Evolutionary conservation across 2,797 vertebrate genomes (phyloP).

Genomic region (Microhierax caerulescens): DNA sequence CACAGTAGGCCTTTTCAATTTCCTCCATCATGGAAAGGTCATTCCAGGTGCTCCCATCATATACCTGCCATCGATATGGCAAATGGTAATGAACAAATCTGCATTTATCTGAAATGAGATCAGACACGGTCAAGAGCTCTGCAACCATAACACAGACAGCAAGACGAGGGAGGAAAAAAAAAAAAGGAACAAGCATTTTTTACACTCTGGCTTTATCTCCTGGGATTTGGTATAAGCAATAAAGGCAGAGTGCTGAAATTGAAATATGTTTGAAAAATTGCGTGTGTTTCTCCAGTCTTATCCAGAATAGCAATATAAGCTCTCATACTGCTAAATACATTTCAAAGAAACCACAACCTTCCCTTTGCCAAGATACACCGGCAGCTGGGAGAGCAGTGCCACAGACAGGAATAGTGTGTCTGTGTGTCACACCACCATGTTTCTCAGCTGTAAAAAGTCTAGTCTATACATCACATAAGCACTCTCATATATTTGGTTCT

Average conservation of each 20-base stretch:
- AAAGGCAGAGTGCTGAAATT: not conserved
- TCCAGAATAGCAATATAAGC: not conserved
- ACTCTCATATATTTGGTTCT: not conserved
- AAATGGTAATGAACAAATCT: constrained; percentile 82
- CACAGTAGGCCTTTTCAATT: constrained; percentile 86
- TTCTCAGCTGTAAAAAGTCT: not conserved
- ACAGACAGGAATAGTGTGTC: not conserved
- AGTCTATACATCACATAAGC: not conserved
- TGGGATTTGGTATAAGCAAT: not conserved
- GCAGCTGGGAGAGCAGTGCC: not conserved
- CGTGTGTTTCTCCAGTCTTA: not conserved
- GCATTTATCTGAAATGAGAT: constrained; percentile 80
- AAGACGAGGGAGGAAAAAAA: not conserved
- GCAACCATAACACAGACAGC: not conserved
- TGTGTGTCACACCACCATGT: not conserved
- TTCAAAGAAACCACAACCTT: not conserved
- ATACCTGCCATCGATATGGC: constrained; percentile 90
- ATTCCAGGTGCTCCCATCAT: constrained; percentile 74
- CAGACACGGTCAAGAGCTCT: not conserved
- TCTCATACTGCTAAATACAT: not conserved
- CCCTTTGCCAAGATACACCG: not conserved
- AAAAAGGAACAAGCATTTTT: not conserved
- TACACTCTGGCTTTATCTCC: not conserved
- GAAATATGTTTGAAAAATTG: not conserved
- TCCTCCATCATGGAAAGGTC: constrained; percentile 81